Evolutionary conservation across 2,113 vertebrate genomes (phyloP).

Genomic region (Poeciliopsis prolifica): DNA sequence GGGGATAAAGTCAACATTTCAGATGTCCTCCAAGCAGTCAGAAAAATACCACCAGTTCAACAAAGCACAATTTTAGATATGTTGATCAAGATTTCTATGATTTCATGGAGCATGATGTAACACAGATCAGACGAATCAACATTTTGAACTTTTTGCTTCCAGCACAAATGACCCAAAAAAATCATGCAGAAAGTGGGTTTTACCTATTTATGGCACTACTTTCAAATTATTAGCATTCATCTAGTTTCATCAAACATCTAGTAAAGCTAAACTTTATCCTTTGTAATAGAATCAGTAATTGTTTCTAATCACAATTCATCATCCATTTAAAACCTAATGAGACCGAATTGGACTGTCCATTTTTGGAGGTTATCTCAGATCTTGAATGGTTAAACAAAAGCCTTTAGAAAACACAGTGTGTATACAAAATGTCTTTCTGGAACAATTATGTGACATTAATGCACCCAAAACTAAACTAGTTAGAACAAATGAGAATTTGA

Average conservation of each 20-base stretch:
- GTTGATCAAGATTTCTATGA: background rate
- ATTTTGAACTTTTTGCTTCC: too few species aligned
- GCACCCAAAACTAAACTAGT: conserved; percentile 2
- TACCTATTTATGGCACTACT: background rate
- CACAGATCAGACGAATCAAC: too few species aligned
- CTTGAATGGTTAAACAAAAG: background rate
- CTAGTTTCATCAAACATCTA: background rate
- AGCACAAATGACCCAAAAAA: too few species aligned
- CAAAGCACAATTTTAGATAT: background rate
- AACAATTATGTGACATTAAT: conserved; percentile 10
- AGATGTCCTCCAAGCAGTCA: conserved; percentile 61
- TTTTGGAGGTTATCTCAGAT: background rate
- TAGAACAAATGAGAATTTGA: conserved; percentile 3
- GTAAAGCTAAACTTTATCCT: background rate
- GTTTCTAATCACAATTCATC: background rate
- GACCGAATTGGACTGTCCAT: background rate
- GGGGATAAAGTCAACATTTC: conserved; percentile 69
- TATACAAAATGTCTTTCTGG: background rate
- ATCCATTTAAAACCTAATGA: background rate
- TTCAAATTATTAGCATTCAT: background rate
- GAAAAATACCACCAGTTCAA: conserved; percentile 28
- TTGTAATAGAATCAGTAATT: background rate
- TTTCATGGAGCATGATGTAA: too few species aligned
- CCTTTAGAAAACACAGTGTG: background rate
- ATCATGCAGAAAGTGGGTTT: too few species aligned